A percentile compares a stretch with the other conserved stretches of the same genome.
Conservation (phyloP, 1,140 invertebrate species). For the Papilio xuthus region DNA sequence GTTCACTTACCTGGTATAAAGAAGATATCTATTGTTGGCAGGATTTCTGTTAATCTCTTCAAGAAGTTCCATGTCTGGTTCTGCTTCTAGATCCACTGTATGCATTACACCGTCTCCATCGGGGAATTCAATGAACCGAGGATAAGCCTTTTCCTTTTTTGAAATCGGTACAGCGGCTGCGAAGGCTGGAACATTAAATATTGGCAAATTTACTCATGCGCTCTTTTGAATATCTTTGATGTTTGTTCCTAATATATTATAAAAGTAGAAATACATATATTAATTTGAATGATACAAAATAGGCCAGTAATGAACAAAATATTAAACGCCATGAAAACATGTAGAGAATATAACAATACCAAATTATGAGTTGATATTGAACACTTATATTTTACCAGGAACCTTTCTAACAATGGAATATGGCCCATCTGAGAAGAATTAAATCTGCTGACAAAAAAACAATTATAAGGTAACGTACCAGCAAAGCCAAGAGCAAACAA, state of each 20-base stretch:
- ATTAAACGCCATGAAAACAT: no score
- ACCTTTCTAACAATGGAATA: not conserved
- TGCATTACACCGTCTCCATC: conserved; percentile 59
- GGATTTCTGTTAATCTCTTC: conserved; percentile 52
- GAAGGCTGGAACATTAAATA: conserved; percentile 41
- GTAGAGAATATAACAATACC: not conserved
- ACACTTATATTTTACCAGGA: not conserved
- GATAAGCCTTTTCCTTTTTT: conserved; percentile 43
- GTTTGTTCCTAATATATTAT: not conserved
- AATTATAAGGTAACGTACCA: not conserved
- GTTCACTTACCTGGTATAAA: conserved; percentile 62
- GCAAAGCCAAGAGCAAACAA: not conserved
- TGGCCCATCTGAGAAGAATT: not conserved
- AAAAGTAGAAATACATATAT: not conserved
- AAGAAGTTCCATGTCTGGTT: conserved; percentile 51
- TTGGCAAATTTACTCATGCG: not conserved
- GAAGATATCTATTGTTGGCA: conserved; percentile 56
- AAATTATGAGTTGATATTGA: not conserved
- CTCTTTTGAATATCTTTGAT: not conserved
- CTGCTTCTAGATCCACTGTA: conserved; percentile 58
- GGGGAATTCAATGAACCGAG: conserved; percentile 55
- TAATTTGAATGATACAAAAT: no score
- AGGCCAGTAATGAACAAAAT: no score
- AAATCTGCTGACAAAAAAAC: not conserved
- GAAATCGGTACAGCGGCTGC: conserved; percentile 43